phyloP scores from a whole-genome alignment of 1,140 invertebrate species.

The Aethina tumida region DNA sequence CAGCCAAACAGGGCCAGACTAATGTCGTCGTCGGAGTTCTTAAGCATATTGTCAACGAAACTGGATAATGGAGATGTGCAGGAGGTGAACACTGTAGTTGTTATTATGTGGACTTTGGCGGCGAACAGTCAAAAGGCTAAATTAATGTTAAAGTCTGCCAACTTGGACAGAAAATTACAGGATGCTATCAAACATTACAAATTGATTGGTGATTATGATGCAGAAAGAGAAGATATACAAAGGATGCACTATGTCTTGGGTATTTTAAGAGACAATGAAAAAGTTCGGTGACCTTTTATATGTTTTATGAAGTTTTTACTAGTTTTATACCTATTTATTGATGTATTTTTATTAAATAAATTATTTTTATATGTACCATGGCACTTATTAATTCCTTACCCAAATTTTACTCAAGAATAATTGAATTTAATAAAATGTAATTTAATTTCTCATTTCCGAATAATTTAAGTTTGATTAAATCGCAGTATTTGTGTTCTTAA shows the following conservation, averaged over 20 bases:
- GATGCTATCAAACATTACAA: conserved; percentile 26
- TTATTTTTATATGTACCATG: too few species aligned
- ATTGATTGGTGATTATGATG: conserved; percentile 15
- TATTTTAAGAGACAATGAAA: conserved; percentile 23
- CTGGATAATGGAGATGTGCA: conserved; percentile 25
- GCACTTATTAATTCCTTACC: too few species aligned
- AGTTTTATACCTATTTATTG: too few species aligned
- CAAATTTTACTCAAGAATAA: too few species aligned
- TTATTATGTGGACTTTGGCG: conserved; percentile 36
- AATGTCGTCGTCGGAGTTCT: conserved; percentile 31
- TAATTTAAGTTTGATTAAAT: too few species aligned
- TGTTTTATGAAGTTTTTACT: too few species aligned
- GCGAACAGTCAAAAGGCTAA: conserved; percentile 40
- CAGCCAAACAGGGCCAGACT: conserved; percentile 32
- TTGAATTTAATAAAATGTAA: too few species aligned
- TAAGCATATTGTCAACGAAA: conserved; percentile 29
- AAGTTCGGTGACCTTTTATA: conserved; percentile 10
- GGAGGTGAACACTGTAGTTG: conserved; percentile 30
- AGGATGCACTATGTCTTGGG: conserved; percentile 24
- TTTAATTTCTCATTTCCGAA: too few species aligned
- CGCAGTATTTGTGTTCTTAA: too few species aligned
- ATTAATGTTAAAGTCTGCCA: conserved; percentile 32
- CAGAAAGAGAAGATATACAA: conserved; percentile 18
- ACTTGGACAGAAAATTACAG: conserved; percentile 31
- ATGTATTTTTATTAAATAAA: too few species aligned